phyloP scores from a whole-genome alignment of 2,113 vertebrate genomes.

The Rhinopomastus cyanomelas region DNA sequence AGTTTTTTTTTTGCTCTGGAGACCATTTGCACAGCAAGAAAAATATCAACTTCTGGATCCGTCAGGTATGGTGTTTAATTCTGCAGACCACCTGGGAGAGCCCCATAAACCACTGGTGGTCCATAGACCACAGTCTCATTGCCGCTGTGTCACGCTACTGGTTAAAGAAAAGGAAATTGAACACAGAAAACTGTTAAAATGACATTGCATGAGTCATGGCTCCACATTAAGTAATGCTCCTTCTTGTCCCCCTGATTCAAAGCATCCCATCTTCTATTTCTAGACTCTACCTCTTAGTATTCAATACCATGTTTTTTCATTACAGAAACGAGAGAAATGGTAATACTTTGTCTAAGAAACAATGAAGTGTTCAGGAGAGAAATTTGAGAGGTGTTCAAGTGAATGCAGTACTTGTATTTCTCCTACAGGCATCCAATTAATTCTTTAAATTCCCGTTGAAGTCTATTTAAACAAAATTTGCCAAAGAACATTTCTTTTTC shows the following conservation, averaged over 20 bases:
- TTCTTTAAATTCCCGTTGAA: slow-evolving; percentile 19
- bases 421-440: background rate
- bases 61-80: background rate
- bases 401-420: background rate
- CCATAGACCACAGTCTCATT: background rate
- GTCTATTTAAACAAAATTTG: background rate
- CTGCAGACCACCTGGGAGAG: slow-evolving; percentile 15
- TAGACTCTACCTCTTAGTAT: background rate
- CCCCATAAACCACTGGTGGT: slow-evolving; percentile 20
- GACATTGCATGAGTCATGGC: slow-evolving; percentile 27
- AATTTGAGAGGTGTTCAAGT: background rate
- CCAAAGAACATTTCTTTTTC: slow-evolving; percentile 13
- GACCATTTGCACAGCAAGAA: background rate
- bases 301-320: slow-evolving; percentile 32
- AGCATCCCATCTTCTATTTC: background rate
- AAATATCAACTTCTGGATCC: background rate
- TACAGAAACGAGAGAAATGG: slow-evolving; percentile 32
- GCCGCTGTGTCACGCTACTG: background rate
- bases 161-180: slow-evolving; percentile 54
- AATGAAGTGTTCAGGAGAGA: slow-evolving; percentile 23
- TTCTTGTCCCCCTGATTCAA: slow-evolving; percentile 3
- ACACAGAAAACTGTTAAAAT: slow-evolving; percentile 53
- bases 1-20: background rate
- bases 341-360: slow-evolving; percentile 41
- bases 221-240: background rate